A percentile compares a stretch with the other conserved stretches of the same genome.
Conservation (phyloP, 1,140 invertebrate genomes). For the Drosophila melanica region DNA sequence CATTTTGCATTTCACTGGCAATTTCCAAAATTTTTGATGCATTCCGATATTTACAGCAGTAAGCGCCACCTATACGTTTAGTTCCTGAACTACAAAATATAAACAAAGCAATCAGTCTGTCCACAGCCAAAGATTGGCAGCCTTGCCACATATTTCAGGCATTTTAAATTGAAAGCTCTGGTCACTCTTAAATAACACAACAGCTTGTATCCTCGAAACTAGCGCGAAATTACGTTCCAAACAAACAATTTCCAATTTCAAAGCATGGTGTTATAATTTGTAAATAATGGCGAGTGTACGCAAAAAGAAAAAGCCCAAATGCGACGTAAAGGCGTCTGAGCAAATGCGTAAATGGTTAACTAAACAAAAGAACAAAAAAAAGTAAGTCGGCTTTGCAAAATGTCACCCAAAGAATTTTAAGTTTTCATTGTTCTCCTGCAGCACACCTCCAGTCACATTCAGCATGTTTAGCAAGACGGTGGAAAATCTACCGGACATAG, state of each 20-base stretch:
- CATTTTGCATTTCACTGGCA: too few relatives aligned
- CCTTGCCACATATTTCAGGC: neutral
- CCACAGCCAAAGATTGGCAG: neutral
- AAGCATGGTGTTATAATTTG: neutral
- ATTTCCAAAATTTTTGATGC: neutral
- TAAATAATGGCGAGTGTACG: slow-evolving; percentile 1
- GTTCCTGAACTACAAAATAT: neutral
- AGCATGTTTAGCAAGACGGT: slow-evolving; percentile 12
- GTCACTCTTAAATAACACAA: slow-evolving; percentile 9
- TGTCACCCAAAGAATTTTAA: neutral
- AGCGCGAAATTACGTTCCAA: slow-evolving; percentile 13
- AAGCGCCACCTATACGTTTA: neutral
- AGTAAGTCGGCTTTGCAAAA: slow-evolving; percentile 2
- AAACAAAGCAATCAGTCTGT: neutral
- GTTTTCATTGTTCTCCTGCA: neutral
- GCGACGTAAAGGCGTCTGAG: neutral
- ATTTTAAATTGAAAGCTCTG: neutral
- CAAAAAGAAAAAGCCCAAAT: slow-evolving; percentile 20
- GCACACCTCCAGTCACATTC: slow-evolving; percentile 21
- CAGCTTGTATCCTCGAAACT: neutral
- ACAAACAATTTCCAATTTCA: neutral
- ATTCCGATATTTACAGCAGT: neutral
- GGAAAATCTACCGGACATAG: slow-evolving; percentile 39
- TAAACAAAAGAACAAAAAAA: neutral
- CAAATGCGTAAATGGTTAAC: slow-evolving; percentile 34